Conservation (phyloP, 2,888 invertebrate species). For the Oegoconia quadripuncta region DNA sequence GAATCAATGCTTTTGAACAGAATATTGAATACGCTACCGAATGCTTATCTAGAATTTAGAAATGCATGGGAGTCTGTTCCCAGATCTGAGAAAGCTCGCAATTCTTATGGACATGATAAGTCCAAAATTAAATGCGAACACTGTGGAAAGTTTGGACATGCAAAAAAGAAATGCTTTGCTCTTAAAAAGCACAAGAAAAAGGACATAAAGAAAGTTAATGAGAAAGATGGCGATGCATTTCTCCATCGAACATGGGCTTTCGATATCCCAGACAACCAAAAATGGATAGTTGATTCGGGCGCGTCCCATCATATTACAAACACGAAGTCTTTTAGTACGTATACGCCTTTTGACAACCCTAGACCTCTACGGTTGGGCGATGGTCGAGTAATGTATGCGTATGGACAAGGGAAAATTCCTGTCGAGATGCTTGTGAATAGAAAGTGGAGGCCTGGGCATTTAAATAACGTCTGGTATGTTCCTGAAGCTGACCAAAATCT, state of each 20-base stretch:
- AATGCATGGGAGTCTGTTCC: constrained; percentile 6
- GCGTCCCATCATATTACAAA: neutral
- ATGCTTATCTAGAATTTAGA: constrained; percentile 3
- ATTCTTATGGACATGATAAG: neutral
- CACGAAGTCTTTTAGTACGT: neutral
- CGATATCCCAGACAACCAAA: too few species aligned
- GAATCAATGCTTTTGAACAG: constrained; percentile 2
- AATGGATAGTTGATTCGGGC: constrained; percentile 1
- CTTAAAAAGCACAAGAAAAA: neutral
- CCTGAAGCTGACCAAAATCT: neutral
- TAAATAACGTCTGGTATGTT: constrained; percentile 1
- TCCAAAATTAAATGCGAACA: neutral
- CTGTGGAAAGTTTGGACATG: neutral
- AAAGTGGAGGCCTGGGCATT: neutral
- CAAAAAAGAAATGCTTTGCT: neutral
- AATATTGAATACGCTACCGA: constrained; percentile 4
- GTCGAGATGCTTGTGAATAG: neutral
- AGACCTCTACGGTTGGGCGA: neutral
- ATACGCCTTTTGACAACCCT: neutral
- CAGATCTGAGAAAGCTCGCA: too few species aligned
- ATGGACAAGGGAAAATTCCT: neutral
- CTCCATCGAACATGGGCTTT: neutral
- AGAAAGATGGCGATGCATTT: constrained; percentile 1
- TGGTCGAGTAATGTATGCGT: neutral
- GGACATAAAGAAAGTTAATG: neutral